Evolutionary conservation across 2,113 vertebrate genomes (phyloP).

Genomic region (Asarcornis scutulata): DNA sequence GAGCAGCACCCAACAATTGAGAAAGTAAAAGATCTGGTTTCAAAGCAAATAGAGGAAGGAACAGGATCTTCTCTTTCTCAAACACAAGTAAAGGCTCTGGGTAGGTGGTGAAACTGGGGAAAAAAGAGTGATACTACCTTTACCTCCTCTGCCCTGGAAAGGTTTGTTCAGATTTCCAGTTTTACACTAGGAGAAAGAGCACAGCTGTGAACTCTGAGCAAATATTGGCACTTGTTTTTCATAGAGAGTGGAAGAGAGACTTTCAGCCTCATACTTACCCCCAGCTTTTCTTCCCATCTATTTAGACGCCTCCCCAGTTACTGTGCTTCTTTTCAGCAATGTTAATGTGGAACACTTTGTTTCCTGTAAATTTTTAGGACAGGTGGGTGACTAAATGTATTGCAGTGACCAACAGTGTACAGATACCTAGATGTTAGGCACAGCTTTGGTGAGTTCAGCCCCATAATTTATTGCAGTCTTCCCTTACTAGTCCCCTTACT

Average conservation of each 20-base stretch:
- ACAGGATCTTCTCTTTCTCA: not conserved
- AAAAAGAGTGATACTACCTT: not conserved
- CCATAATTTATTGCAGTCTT: not conserved
- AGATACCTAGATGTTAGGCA: not conserved
- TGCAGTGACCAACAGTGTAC: not conserved
- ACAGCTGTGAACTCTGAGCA: not conserved
- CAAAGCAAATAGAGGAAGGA: not conserved
- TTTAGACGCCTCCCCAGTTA: not conserved
- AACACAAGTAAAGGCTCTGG: not conserved
- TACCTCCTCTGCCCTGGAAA: not conserved
- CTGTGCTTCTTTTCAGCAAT: not conserved
- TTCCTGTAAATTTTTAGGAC: not conserved
- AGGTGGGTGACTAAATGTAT: not conserved
- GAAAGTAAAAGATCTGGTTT: not conserved
- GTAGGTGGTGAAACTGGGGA: not conserved
- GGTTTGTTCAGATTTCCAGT: not conserved
- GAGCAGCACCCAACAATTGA: not conserved
- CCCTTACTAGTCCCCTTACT: not conserved
- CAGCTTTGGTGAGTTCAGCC: not conserved
- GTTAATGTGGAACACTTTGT: not conserved
- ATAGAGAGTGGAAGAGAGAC: rapidly evolving
- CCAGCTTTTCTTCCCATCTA: not conserved
- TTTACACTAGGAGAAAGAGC: not conserved
- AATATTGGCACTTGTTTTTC: not conserved
- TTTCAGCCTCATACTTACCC: not conserved